Evolutionary conservation across 2,797 vertebrate genomes (phyloP), one percentile per base, ranked within the genome.

Genomic region (Pteronotus mesoamericanus): DNA sequence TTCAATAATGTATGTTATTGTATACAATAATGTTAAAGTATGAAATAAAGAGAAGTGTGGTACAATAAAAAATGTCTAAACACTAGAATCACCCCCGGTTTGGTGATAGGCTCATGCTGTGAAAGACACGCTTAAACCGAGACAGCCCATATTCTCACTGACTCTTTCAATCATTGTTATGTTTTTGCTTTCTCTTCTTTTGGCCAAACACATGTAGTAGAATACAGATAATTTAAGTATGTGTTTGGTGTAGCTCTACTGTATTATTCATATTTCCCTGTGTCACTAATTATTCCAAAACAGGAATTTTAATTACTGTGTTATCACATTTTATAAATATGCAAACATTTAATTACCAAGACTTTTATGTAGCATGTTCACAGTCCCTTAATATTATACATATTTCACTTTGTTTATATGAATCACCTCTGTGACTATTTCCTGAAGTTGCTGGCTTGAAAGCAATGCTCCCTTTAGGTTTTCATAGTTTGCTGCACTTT

Each of bases 41-140:
- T 34, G 48, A 72, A 68, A 37, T 42, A 57, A 77, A 78, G 53
- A 57, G 39, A 42, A 79, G 44, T 3, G 3, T 1, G 4, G 44
- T 44, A 24, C 3, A 24, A 26, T 51, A 37, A 32, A 68, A 14
- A 5, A 4, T 37, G 19, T 24, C 24, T 32, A 8, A 26, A 14
- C 2, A 0, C 61, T 21, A 14, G 74, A 37, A 0, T 5, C 34
- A 14, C 37, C 5, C 37, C 71, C 15, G 2, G 11, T 18, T 0
- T 14, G 44, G 55, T 3, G 19, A 19, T 0, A 2, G 6, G 0
- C 44, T 88, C 34, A 0, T 5, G 7, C 4, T 9, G 48, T 21
- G 32, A 68, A 14, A 48, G 34, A 6, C 4, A 0, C 22, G 3
- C 14, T 18, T 9, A n/a, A 12, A 19, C 42, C 2, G 8, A 69